Conservation (phyloP, 1,140 invertebrate species). For the Bombus superbus region DNA sequence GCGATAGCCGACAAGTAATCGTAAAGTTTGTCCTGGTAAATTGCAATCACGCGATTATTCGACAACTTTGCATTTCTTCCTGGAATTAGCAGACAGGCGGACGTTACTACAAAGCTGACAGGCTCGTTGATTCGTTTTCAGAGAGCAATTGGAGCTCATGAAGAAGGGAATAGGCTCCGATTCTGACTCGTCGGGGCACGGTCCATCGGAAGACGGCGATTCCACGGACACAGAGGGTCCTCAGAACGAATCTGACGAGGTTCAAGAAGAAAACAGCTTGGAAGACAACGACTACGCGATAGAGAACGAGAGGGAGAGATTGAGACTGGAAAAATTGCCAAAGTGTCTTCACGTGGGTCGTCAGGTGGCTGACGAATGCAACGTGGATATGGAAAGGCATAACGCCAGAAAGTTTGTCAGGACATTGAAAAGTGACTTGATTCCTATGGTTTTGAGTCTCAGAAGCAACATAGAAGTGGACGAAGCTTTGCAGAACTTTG, state of each 20-base stretch:
- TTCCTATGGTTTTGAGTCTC: constrained; percentile 88
- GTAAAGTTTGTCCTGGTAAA: too few species aligned
- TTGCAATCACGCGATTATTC: too few species aligned
- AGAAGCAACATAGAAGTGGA: constrained; percentile 93
- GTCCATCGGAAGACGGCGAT: constrained; percentile 78
- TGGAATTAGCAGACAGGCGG: too few species aligned
- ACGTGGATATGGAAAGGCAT: constrained; percentile 89
- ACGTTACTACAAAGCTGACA: neutral
- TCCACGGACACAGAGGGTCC: constrained; percentile 88
- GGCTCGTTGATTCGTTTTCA: constrained; percentile 26
- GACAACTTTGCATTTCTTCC: too few species aligned
- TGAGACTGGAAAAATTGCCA: constrained; percentile 86
- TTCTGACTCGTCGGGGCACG: constrained; percentile 86
- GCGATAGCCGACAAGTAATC: too few species aligned
- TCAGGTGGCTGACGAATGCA: constrained; percentile 86
- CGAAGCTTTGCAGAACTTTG: constrained; percentile 94
- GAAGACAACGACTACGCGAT: constrained; percentile 78
- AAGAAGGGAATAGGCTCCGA: constrained; percentile 83
- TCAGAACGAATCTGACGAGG: constrained; percentile 84
- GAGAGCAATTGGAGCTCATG: constrained; percentile 83
- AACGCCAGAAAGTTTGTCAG: constrained; percentile 91
- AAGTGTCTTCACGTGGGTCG: constrained; percentile 84
- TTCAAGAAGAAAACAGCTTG: constrained; percentile 82
- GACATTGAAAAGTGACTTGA: constrained; percentile 86
- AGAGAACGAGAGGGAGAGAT: constrained; percentile 82